phyloP scores from a whole-genome alignment of 2,888 invertebrate species.

The Microplitis manilae region DNA sequence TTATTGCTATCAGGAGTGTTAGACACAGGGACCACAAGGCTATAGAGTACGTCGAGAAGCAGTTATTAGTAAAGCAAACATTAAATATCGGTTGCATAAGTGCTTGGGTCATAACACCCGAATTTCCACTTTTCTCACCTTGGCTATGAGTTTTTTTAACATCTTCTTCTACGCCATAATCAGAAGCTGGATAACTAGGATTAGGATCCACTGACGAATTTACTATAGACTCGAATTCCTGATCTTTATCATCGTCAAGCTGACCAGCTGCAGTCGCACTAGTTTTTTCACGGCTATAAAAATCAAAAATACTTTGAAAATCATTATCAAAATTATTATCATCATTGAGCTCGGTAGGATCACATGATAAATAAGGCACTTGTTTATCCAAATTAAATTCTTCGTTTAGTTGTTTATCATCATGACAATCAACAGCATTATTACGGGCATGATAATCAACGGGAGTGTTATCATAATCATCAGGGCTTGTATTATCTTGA shows the following conservation, averaged over 20 bases:
- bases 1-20: conserved; percentile 65
- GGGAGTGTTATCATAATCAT: background rate
- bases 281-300: background rate
- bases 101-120: conserved; percentile 46
- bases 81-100: conserved; percentile 50
- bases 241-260: background rate
- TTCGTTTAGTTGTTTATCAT: background rate
- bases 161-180: conserved; percentile 16
- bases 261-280: background rate
- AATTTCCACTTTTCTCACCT: conserved; percentile 63
- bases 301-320: background rate
- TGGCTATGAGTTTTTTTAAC: conserved; percentile 48
- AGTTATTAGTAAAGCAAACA: conserved; percentile 63
- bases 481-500: background rate
- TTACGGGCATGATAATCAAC: background rate
- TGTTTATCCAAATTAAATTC: background rate
- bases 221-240: background rate
- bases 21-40: conserved; percentile 64
- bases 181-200: background rate
- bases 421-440: background rate
- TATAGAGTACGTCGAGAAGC: conserved; percentile 61
- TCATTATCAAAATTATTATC: conserved; percentile 1
- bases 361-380: background rate
- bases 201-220: background rate
- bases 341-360: background rate